Evolutionary conservation across 2,113 vertebrate genomes (phyloP), one percentile per base, ranked within the genome.

Genomic region (Bostrychus sinensis): DNA sequence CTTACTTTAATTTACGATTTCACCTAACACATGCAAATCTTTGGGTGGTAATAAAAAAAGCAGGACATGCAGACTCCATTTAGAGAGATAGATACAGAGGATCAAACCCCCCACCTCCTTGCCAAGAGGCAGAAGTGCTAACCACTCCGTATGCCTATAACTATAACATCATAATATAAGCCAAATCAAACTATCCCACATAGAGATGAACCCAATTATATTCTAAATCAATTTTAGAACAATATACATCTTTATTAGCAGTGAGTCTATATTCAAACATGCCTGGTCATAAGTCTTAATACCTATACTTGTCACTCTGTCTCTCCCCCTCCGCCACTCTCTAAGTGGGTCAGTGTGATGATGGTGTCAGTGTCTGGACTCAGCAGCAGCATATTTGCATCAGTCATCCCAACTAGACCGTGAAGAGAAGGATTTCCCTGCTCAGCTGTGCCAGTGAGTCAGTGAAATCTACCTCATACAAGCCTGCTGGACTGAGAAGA

Each of bases 321-420:
- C 60, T 30, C 37, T 56, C 14, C 38, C 58, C 20, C 39, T 58
- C 9, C 11, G 38, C 37, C 62, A 7, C 51, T 28, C 59, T 78
- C 51, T 77, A 86, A 82, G 50, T 84, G 82, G 88, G 85, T 88
- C 88, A 90, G 74, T 82, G 80, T 55, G 77, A 78, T 70, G 78
- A 90, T 81, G 81, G 81, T 83, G 86, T 88, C 83, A 72, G 67
- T 87, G 85, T 87, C 85, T 87, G 86, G 83, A 88, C 86, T 85
- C 76, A 82, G 83, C 85, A 74, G 85, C 82, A 78, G 82, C 83
- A 88, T 88, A 88, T 90, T 87, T 88, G 85, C 88, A 90, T 88
- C 85, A 86, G 85, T 88, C 85, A 87, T 89, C 85, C 80, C 78
- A 90, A 88, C 82, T 86, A 85, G 88, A 90, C 86, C 85, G 85